phyloP scores from a whole-genome alignment of 2,797 vertebrate species.

The Catharus ustulatus region DNA sequence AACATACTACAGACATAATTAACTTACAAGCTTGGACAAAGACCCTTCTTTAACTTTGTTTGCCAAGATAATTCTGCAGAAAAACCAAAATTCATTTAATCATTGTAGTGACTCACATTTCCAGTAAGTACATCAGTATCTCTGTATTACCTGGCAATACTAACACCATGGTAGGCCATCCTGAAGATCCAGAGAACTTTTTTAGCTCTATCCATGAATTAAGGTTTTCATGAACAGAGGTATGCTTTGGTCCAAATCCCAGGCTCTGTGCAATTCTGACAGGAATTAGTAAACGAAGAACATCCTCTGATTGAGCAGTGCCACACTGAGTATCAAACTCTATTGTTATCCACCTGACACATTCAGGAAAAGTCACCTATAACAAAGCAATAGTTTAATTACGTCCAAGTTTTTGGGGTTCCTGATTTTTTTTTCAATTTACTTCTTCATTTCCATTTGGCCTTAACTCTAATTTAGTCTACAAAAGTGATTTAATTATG shows the following conservation, averaged over 20 bases:
- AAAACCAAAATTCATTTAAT: not conserved
- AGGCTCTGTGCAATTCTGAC: constrained; percentile 88
- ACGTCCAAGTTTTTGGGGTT: not conserved
- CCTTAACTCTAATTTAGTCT: not conserved
- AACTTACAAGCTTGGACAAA: not conserved
- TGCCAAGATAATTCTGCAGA: not conserved
- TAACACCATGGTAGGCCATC: constrained; percentile 94
- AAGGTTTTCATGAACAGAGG: constrained; percentile 90
- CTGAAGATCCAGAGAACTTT: constrained; percentile 92
- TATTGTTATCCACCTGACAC: constrained; percentile 95
- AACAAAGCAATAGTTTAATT: not conserved
- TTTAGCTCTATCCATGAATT: constrained; percentile 98
- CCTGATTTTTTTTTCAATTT: not conserved
- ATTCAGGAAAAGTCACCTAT: constrained; percentile 96
- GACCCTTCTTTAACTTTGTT: not conserved
- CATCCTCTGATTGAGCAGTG: constrained; percentile 97
- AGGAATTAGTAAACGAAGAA: constrained; percentile 93
- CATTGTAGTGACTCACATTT: not conserved
- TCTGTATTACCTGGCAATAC: constrained; percentile 88
- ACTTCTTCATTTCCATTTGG: not conserved
- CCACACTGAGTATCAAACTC: constrained; percentile 97
- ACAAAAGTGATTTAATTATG: not conserved
- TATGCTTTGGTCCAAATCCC: constrained; percentile 87
- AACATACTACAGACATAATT: not conserved
- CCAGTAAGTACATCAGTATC: not conserved